Conservation (phyloP, 2,888 invertebrate species). For the Dryadula phaetusa region DNA sequence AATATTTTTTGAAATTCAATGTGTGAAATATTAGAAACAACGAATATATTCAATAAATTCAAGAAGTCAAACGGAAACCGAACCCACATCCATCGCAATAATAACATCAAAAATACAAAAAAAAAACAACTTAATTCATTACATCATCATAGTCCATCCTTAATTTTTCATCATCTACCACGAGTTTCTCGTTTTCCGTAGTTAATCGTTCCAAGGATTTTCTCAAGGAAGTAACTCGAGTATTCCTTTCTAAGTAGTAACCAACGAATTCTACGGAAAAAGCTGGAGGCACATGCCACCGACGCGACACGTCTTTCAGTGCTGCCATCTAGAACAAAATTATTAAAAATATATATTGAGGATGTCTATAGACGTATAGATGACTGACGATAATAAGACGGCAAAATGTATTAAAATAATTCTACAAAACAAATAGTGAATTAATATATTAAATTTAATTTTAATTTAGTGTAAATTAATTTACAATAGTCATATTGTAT, state of each 20-base stretch:
- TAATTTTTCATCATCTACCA: constrained; percentile 90
- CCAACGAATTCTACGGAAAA: constrained; percentile 97
- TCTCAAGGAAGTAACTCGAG: constrained; percentile 91
- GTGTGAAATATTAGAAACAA: too few relatives aligned
- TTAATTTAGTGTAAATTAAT: background rate
- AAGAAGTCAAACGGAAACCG: too few relatives aligned
- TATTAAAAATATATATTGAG: too few relatives aligned
- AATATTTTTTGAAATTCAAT: too few relatives aligned
- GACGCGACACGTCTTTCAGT: constrained; percentile 93
- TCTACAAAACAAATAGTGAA: too few relatives aligned
- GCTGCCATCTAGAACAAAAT: constrained; percentile 84
- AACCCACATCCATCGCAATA: background rate
- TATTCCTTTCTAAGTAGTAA: constrained; percentile 95
- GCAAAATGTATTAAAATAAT: too few relatives aligned
- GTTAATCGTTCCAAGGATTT: constrained; percentile 90
- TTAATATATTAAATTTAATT: too few relatives aligned
- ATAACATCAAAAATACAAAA: background rate
- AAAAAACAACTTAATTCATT: background rate
- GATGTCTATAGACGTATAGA: too few relatives aligned
- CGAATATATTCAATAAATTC: too few relatives aligned
- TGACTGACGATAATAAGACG: too few relatives aligned
- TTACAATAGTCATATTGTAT: background rate
- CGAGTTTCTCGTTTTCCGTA: constrained; percentile 88
- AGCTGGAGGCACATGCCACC: constrained; percentile 97
- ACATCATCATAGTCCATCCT: constrained; percentile 90